phyloP scores from a whole-genome alignment of 2,888 invertebrate species.

The Dorcus parallelipipedus region DNA sequence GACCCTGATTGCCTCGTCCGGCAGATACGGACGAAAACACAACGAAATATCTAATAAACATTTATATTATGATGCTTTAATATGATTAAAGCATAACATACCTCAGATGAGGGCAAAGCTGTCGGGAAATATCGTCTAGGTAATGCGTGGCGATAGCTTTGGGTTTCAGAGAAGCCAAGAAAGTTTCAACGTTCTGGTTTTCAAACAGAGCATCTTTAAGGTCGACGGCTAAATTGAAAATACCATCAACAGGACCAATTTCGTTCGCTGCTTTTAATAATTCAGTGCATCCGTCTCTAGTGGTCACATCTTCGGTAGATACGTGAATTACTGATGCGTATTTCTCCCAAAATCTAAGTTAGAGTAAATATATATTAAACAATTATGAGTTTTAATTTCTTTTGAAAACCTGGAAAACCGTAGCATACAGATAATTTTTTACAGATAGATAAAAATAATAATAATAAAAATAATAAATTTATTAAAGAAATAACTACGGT shows the following conservation, averaged over 20 bases:
- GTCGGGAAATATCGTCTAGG: constrained; percentile 66
- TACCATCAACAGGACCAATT: constrained; percentile 74
- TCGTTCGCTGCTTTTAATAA: constrained; percentile 63
- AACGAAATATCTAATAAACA: constrained; percentile 65
- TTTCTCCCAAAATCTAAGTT: constrained; percentile 56
- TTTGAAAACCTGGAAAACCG: too few relatives aligned
- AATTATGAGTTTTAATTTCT: neutral
- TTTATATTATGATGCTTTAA: neutral
- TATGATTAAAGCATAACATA: constrained; percentile 36
- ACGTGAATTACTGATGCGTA: constrained; percentile 68
- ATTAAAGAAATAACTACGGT: too few relatives aligned
- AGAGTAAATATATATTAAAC: neutral
- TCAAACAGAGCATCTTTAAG: constrained; percentile 72
- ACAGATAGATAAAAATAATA: too few relatives aligned
- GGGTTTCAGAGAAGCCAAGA: constrained; percentile 65
- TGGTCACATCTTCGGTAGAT: constrained; percentile 69
- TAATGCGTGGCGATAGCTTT: constrained; percentile 80
- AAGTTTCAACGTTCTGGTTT: constrained; percentile 71
- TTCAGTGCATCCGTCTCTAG: constrained; percentile 64
- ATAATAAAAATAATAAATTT: too few relatives aligned
- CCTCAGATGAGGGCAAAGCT: constrained; percentile 52
- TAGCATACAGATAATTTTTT: too few relatives aligned
- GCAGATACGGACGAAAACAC: constrained; percentile 90
- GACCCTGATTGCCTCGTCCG: constrained; percentile 88
- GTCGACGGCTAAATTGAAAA: constrained; percentile 87